Base-by-base conservation (phyloP, 2,888 invertebrate genomes). In the Lasius fuliginosus region DNA sequence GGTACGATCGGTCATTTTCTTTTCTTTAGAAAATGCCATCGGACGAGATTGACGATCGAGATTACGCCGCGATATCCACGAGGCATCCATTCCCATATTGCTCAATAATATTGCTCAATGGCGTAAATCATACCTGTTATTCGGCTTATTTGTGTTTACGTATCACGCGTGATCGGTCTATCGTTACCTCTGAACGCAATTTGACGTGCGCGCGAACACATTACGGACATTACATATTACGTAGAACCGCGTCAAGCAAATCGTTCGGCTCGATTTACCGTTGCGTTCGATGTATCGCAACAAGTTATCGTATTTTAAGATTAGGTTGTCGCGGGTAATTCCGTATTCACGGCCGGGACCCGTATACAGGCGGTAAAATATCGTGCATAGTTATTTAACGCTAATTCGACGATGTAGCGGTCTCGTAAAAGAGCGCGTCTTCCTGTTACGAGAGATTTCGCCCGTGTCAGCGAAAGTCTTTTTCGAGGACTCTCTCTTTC, bases 271-370 rank as follows among this genome's bases (percentile, higher is more conserved):
- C 82, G 86, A 89, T 87, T 85, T 86, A 85, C 77, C 86, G 68
- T 56, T 83, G 56, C 36, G 65, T 85, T 30, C 68, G 68, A 65
- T 69, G 73, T 84, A 87, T 87, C 84, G 65, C 46, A 65, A 15
- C 36, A 75, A 76, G 85, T 87, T 87, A 88, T 90, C 90, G 84
- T 86, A 86, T 85, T 85, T 84, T 74, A 56, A 86, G 88, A 90
- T 90, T 90, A 90, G 87, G 73, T 81, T 85, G 90, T 90, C 90
- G 86, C 73, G 56, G 74, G 36, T 75, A 89, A 83, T 87, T 87
- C 85, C 82, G 30, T 82, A 73, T 82, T 82, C 82, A 65, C 27
- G n/a, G 46, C 53, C 40, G 68, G 53, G 75, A 83, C 68, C 36
- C 56, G 82, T 42, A 62, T 64, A 79, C 65, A 83, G 77, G 67